Evolutionary conservation across 2,888 invertebrate species (phyloP).

Genomic region (Smittia sp.): DNA sequence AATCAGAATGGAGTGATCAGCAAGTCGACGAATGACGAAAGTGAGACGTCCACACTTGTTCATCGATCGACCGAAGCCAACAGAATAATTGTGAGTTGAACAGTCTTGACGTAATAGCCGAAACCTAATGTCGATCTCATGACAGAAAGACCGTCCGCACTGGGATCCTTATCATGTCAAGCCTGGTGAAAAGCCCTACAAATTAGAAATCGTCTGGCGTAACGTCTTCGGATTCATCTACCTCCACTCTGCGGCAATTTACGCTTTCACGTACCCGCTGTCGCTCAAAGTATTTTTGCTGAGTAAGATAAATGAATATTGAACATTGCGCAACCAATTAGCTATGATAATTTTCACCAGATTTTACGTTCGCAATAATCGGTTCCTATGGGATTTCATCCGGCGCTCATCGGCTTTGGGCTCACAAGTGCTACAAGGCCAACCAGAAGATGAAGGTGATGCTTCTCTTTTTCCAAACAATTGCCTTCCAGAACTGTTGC

Average conservation of each 20-base stretch:
- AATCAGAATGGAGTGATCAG: not conserved
- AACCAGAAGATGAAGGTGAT: not conserved
- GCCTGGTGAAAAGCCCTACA: slow-evolving; percentile 44
- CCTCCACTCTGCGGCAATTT: slow-evolving; percentile 64
- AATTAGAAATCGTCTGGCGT: slow-evolving; percentile 75
- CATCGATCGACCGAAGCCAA: not conserved
- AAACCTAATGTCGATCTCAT: not conserved
- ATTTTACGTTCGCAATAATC: not conserved
- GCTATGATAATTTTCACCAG: not conserved
- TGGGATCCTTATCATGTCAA: slow-evolving; percentile 5
- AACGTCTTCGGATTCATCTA: slow-evolving; percentile 72
- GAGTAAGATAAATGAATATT: not conserved
- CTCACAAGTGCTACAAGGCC: slow-evolving; percentile 18
- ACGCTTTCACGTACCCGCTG: slow-evolving; percentile 54
- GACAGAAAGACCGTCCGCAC: not conserved
- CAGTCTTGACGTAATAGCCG: not conserved
- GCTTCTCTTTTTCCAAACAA: slow-evolving; percentile 43
- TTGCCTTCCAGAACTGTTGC: slow-evolving; percentile 55
- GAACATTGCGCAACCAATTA: not conserved
- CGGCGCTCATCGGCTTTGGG: slow-evolving; percentile 28
- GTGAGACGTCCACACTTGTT: not conserved
- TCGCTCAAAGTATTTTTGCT: not conserved
- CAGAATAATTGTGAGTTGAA: not conserved
- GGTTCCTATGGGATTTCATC: not conserved
- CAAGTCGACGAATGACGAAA: not conserved